Evolutionary conservation across 2,113 vertebrate genomes (phyloP), one percentile per base, ranked within the genome.

Genomic region (Lophius piscatorius): DNA sequence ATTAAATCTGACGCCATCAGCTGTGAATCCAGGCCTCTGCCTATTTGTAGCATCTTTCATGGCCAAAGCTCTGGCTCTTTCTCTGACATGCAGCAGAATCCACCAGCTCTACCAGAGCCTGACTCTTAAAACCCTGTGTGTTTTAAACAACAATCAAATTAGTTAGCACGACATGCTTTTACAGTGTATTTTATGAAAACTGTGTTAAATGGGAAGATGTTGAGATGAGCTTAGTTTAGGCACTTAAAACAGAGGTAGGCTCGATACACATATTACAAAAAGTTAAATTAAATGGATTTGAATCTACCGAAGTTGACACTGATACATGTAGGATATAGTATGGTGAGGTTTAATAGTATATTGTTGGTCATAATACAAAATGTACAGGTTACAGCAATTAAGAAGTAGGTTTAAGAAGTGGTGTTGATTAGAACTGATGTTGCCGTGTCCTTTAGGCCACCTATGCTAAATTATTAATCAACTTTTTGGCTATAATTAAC

Each of bases 221-320:
- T 29, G 18, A 26, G 60, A 50, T 70, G 62, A 64, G 68, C 64
- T 66, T 16, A 58, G 59, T 6, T 63, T 62, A 90, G 85, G 88
- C 88, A 90, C 87, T 90, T 90, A 72, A 87, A 78, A 74, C 83
- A 70, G 86, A 90, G 89, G 87, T 88, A 91, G 84, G 58, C 77
- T 61, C 35, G 74, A 63, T 60, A 62, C 73, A 71, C 63, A 61
- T 58, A 83, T 76, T 74, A 58, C 66, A 48, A 54, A 64, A 67
- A 49, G 47, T 58, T 9, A 75, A 79, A 70, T 28, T 26, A 36
- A 63, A 76, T 39, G 7, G 7, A 47, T 31, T 10, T 45, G n/a
- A n/a, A n/a, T n/a, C n/a, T 70, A 41, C 35, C 39, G 45, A 59
- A 72, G 72, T 2, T 7, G 50, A 34, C 17, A 10, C 21, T 33